Evolutionary conservation across 2,797 vertebrate species (phyloP).

Genomic region (Paguma larvata): DNA sequence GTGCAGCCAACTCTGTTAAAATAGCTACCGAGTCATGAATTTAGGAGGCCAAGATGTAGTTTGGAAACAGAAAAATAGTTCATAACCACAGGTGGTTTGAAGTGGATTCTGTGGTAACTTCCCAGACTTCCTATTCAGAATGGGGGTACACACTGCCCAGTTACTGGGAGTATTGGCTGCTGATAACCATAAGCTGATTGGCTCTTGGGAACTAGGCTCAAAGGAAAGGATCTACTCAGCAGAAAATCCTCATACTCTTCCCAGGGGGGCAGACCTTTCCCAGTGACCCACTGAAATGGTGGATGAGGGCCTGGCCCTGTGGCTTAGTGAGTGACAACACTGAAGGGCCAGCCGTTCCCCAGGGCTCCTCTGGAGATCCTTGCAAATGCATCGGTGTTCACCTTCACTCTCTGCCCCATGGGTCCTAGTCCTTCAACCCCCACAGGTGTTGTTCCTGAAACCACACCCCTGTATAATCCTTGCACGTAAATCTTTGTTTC

Average conservation of each 20-base stretch:
- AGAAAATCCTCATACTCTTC: neutral
- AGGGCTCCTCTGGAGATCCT: neutral
- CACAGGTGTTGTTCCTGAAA: neutral
- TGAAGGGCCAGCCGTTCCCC: neutral
- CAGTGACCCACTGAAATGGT: neutral
- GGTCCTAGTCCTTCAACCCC: neutral
- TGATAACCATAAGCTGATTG: too few species aligned
- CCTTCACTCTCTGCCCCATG: neutral
- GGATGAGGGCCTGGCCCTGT: neutral
- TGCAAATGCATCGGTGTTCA: neutral
- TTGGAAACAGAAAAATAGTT: neutral
- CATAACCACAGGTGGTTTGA: too few species aligned
- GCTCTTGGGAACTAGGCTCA: neutral
- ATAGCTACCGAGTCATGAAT: neutral
- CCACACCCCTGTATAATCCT: neutral
- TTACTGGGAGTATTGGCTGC: neutral
- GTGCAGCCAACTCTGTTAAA: neutral
- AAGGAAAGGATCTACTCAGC: neutral
- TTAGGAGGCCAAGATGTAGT: neutral
- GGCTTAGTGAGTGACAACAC: neutral
- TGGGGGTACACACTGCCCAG: neutral
- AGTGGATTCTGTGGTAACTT: neutral
- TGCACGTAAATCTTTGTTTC: neutral
- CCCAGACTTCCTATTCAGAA: neutral
- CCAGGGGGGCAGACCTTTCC: fast-evolving